Evolutionary conservation across 2,888 invertebrate species (phyloP).

Genomic region (Apocheima hispidaria): DNA sequence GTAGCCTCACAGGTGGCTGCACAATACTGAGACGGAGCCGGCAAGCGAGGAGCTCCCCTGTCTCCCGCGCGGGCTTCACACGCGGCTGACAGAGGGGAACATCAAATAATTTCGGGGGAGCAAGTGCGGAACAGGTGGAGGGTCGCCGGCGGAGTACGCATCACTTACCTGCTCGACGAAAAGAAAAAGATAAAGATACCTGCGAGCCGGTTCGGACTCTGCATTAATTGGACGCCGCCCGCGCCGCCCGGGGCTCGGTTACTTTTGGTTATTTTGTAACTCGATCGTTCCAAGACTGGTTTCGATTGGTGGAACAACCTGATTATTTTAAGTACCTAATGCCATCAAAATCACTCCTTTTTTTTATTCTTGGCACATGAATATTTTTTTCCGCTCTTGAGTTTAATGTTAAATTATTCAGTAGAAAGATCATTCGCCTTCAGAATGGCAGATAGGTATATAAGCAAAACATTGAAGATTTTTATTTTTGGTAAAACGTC

Average conservation of each 20-base stretch:
- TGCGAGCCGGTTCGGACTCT: conserved; percentile 68
- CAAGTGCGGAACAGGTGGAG: conserved; percentile 69
- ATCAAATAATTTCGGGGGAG: conserved; percentile 57
- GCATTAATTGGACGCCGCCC: conserved; percentile 75
- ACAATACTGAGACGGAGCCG: conserved; percentile 69
- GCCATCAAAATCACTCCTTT: conserved; percentile 11
- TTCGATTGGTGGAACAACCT: conserved; percentile 30
- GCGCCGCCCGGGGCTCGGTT: conserved; percentile 57
- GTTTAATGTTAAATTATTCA: conserved; percentile 23
- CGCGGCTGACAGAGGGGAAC: conserved; percentile 64
- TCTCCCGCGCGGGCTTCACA: conserved; percentile 52
- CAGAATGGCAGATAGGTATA: conserved; percentile 16
- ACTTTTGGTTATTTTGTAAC: conserved; percentile 55
- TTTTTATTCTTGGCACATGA: conserved; percentile 23
- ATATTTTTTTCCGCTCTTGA: conserved; percentile 14
- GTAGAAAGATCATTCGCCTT: conserved; percentile 29
- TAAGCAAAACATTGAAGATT: conserved; percentile 35
- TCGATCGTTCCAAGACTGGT: conserved; percentile 46
- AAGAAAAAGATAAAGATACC: conserved; percentile 61
- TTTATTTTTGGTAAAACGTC: conserved; percentile 47
- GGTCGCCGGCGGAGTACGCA: conserved; percentile 55
- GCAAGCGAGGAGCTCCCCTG: conserved; percentile 53
- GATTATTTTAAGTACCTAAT: conserved; percentile 22
- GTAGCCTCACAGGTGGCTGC: conserved; percentile 77
- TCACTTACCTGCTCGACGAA: conserved; percentile 72